A percentile compares a stretch with the other conserved stretches of the same genome.
Conservation (phyloP, 2,113 vertebrate species). For the Podiceps cristatus region DNA sequence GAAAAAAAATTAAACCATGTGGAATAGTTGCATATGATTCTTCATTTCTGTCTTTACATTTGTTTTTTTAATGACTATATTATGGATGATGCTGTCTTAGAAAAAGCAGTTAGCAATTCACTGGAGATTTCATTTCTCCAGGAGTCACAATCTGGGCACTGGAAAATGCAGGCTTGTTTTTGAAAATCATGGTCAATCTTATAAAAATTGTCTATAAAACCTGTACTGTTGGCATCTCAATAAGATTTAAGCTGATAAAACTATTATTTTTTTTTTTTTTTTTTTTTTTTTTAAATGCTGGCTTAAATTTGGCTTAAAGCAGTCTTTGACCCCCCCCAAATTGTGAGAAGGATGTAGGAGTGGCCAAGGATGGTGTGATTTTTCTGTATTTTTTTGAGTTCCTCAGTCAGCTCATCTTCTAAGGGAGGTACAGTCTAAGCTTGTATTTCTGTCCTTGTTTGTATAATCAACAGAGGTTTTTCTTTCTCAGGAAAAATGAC, state of each 20-base stretch:
- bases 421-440: neutral
- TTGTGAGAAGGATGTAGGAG: neutral
- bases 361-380: neutral
- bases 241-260: neutral
- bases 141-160: neutral
- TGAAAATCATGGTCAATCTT: rapidly evolving
- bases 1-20: neutral
- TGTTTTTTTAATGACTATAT: neutral
- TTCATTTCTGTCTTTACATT: neutral
- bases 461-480: neutral
- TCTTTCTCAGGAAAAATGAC: neutral
- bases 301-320: neutral
- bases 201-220: neutral
- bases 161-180: neutral
- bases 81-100: neutral
- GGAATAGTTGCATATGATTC: neutral
- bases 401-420: neutral
- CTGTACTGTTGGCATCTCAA: neutral
- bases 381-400: neutral
- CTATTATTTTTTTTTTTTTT: neutral
- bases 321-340: neutral
- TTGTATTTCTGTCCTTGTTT: neutral
- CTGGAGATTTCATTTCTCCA: neutral
- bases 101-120: neutral
- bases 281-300: neutral